A percentile compares a stretch with the other conserved stretches of the same genome.
phyloP scores from a whole-genome alignment of 2,888 invertebrate species.

The Netelia inedita region DNA sequence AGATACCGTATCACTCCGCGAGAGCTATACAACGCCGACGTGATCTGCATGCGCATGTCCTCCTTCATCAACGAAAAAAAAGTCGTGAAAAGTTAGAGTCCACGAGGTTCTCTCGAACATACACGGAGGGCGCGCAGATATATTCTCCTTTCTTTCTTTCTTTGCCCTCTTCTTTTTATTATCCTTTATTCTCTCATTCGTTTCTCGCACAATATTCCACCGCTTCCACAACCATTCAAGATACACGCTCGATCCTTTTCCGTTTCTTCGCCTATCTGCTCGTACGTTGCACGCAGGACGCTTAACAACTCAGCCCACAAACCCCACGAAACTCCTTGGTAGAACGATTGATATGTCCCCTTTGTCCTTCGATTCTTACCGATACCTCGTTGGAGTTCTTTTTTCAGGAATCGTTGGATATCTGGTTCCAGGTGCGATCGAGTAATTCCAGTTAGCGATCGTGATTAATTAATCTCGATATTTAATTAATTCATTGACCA shows the following conservation, averaged over 20 bases:
- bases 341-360: background rate
- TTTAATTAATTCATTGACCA: background rate
- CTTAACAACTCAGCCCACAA: constrained; percentile 47
- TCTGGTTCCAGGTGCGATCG: no score
- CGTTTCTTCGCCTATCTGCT: constrained; percentile 52
- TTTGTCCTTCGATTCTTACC: background rate
- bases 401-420: background rate
- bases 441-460: no score
- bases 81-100: constrained; percentile 66
- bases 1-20: constrained; percentile 84
- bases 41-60: constrained; percentile 85
- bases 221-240: constrained; percentile 44
- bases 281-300: constrained; percentile 10
- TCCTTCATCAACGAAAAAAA: constrained; percentile 77
- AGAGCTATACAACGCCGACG: constrained; percentile 79
- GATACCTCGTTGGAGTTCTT: background rate
- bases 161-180: constrained; percentile 45
- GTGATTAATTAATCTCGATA: background rate
- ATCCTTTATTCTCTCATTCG: constrained; percentile 30
- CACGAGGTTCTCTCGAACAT: constrained; percentile 21
- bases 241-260: constrained; percentile 58
- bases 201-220: constrained; percentile 49
- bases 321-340: background rate
- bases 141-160: constrained; percentile 52
- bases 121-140: constrained; percentile 41